Evolutionary conservation across 2,888 invertebrate species (phyloP), one percentile per base, ranked within the genome.

Genomic region (Lasius platythorax): DNA sequence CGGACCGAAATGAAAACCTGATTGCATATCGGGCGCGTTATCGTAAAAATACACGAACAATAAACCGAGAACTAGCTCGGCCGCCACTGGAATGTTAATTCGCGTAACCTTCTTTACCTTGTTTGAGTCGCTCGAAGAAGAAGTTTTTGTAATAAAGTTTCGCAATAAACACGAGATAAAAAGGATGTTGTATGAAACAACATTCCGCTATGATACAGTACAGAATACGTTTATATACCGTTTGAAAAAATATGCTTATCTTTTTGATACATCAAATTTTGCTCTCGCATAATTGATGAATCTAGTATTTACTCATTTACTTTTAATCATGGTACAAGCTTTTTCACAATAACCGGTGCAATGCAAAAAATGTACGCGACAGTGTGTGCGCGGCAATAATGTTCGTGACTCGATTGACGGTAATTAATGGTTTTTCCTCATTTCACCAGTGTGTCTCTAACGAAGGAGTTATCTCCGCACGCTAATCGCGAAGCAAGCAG

Each of bases 351-450:
- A 43, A 33, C 46, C 12, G 72, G 6, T n/a, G 9, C 43, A 28
- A 61, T n/a, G 33, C 0, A 11, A 37, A 70, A 53, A 30, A 23
- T 40, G 40, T 18, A 5, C 30, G 40, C 28, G 33, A 79, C 50
- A 18, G 50, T 61, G 58, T 61, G 33, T 58, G 15, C 58, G 70
- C 56, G 11, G 30, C 43, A 23, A 72, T 79, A 79, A 79, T 12
- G 46, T 23, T 72, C 79, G 79, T 79, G 61, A 81, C 73, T 81
- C 73, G 73, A 79, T 72, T 43, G 73, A 81, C 61, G 18, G 61
- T 81, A 81, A 81, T 81, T 81, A 81, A 81, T 73, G 28, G 28
- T 81, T 81, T 81, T 81, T 78, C 70, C 40, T 8, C 53, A 70
- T 78, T 68, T 72, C 73, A 74, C 28, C 18, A 53, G 58, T 61